Conservation (phyloP, 2,797 vertebrate genomes). For the Anniella stebbinsi region DNA sequence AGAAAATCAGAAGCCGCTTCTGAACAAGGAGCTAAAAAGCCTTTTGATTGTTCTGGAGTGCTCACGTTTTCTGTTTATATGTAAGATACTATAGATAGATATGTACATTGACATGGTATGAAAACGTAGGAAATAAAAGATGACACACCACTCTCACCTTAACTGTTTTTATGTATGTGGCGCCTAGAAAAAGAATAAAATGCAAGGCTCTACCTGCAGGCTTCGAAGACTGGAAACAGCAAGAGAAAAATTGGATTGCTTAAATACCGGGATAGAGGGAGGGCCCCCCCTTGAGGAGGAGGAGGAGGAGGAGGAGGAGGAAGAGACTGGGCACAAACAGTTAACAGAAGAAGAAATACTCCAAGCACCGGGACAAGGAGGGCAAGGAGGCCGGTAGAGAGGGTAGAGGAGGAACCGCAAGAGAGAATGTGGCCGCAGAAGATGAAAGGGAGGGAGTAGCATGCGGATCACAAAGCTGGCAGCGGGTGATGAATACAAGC, state of each 20-base stretch:
- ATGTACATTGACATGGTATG: slow-evolving; percentile 71
- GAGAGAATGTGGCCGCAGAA: too few species aligned
- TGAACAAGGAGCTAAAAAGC: slow-evolving; percentile 37
- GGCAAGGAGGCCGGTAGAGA: too few species aligned
- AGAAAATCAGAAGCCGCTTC: background rate
- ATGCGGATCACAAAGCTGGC: background rate
- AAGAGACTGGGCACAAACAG: background rate
- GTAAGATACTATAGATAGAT: slow-evolving; percentile 66
- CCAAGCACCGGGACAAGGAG: too few species aligned
- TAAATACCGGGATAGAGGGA: background rate
- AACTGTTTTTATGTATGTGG: background rate
- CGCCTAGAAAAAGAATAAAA: background rate
- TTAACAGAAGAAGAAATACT: too few species aligned
- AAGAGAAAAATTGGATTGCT: too few species aligned
- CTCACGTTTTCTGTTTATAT: slow-evolving; percentile 61
- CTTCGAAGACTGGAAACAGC: too few species aligned
- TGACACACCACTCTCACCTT: background rate
- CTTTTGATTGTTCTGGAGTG: background rate
- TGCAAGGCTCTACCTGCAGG: too few species aligned
- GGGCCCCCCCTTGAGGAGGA: too few species aligned
- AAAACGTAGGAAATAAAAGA: slow-evolving; percentile 55
- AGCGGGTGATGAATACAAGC: too few species aligned
- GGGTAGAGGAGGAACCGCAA: background rate
- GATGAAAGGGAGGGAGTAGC: background rate
- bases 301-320: too few species aligned